These are phyloP conservation scores for Pseudomyrmex flavicornis DNA, from an alignment of 1,140 invertebrate species.

Conservation along the genomic window DNA sequence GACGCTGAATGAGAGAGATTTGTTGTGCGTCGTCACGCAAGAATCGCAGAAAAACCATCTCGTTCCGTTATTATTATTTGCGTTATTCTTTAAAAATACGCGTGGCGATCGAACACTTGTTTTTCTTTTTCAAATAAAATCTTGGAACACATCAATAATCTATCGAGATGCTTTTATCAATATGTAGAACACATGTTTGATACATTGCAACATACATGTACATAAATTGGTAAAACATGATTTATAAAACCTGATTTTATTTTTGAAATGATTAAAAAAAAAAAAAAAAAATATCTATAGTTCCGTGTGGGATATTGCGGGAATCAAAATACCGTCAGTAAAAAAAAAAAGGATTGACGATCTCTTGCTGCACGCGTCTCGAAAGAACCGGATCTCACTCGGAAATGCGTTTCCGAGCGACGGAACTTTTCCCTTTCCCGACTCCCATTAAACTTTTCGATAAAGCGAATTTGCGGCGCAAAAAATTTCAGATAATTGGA, in stretches of 20 bases:
- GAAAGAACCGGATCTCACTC: slow-evolving; percentile 19
- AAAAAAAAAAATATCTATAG: slow-evolving; percentile 6
- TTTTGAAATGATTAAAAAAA: too few relatives aligned
- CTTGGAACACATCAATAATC: not conserved
- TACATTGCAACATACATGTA: not conserved
- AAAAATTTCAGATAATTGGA: slow-evolving; percentile 59
- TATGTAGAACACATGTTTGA: not conserved
- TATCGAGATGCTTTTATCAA: not conserved
- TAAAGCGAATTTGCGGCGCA: slow-evolving; percentile 37
- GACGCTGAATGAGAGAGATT: not conserved
- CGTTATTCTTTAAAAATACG: not conserved
- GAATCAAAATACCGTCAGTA: not conserved
- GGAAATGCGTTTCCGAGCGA: slow-evolving; percentile 36
- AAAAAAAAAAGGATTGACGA: not conserved
- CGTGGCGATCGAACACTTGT: not conserved
- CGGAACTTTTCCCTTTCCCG: slow-evolving; percentile 25
- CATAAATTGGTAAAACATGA: not conserved
- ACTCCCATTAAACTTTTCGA: slow-evolving; percentile 46
- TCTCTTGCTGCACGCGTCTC: not conserved
- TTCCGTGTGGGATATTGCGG: not conserved
- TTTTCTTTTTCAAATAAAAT: not conserved
- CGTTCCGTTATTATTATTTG: not conserved
- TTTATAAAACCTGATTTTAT: not conserved
- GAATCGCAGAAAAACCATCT: too few relatives aligned
- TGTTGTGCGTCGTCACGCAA: too few relatives aligned